Percentiles rank a stretch among this genome's conserved stretches.
Conservation (phyloP, 2,888 invertebrate genomes). For the Lasioglossum figueresi region DNA sequence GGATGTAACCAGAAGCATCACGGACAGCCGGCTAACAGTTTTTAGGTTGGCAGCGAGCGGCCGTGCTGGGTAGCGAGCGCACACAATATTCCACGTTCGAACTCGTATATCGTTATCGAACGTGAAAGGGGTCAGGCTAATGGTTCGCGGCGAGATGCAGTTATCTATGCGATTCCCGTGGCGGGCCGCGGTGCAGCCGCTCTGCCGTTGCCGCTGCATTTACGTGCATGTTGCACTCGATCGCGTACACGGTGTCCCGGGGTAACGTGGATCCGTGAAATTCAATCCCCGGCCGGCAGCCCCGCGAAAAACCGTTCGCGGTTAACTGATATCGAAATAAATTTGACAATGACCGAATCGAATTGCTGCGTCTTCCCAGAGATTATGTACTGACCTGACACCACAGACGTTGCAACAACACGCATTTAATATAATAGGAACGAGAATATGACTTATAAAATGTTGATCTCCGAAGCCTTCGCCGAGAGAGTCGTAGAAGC, state of each 20-base stretch:
- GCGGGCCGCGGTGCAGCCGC: conserved; percentile 28
- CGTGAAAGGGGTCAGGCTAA: conserved; percentile 72
- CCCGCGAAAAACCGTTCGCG: conserved; percentile 1
- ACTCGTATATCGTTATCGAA: conserved; percentile 64
- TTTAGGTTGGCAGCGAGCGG: conserved; percentile 40
- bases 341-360: conserved; percentile 10
- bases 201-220: conserved; percentile 5
- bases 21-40: conserved; percentile 46
- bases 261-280: conserved; percentile 31
- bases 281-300: conserved; percentile 28
- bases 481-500: background rate
- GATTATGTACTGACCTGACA: background rate
- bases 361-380: background rate
- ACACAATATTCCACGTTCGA: conserved; percentile 52
- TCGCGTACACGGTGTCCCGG: background rate
- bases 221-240: conserved; percentile 16
- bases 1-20: conserved; percentile 20
- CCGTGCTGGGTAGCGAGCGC: conserved; percentile 2
- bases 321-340: conserved; percentile 7
- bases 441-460: background rate
- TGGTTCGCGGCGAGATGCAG: conserved; percentile 75
- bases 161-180: conserved; percentile 75
- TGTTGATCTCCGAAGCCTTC: background rate
- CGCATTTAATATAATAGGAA: too few relatives aligned
- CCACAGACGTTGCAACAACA: too few relatives aligned